A percentile compares a stretch with the other conserved stretches of the same genome.
phyloP scores from a whole-genome alignment of 2,888 invertebrate species.

The Pristionchus japonicus region DNA sequence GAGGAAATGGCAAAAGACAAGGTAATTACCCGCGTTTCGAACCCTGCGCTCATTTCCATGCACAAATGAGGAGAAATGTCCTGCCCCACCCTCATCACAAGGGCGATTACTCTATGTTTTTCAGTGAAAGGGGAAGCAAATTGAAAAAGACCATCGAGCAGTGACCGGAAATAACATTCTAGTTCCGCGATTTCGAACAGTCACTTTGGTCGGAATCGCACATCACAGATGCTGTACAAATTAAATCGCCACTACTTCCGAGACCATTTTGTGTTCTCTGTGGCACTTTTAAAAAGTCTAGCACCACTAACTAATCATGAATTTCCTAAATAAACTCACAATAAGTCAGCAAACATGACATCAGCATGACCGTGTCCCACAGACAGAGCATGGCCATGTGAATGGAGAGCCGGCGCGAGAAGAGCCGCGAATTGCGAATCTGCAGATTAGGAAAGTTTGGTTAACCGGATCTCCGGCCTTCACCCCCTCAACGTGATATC shows the following conservation, averaged over 20 bases:
- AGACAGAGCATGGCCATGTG: conserved; percentile 72
- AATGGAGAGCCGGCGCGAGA: conserved; percentile 70
- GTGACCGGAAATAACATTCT: conserved; percentile 36
- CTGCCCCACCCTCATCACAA: too few relatives aligned
- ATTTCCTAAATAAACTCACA: conserved; percentile 48
- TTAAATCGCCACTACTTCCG: neutral
- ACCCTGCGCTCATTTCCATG: neutral
- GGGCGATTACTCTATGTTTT: neutral
- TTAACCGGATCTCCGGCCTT: too few relatives aligned
- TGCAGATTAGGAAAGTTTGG: conserved; percentile 49
- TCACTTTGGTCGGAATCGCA: too few relatives aligned
- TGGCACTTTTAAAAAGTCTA: neutral
- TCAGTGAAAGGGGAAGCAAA: conserved; percentile 43
- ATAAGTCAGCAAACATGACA: conserved; percentile 69
- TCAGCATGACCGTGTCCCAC: conserved; percentile 69
- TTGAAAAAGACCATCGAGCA: neutral
- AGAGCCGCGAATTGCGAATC: conserved; percentile 68
- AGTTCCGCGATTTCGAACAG: neutral
- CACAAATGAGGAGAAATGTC: neutral
- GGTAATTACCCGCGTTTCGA: too few relatives aligned
- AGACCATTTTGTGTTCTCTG: neutral
- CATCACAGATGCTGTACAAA: neutral
- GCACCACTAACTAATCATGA: neutral
- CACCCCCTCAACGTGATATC: too few relatives aligned
- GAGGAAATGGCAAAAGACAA: too few relatives aligned